A percentile compares a stretch with the other conserved stretches of the same genome.
These are phyloP conservation scores for Ctenosaura bakeri DNA, from an alignment of 2,797 vertebrate genomes.

Conservation along the genomic window DNA sequence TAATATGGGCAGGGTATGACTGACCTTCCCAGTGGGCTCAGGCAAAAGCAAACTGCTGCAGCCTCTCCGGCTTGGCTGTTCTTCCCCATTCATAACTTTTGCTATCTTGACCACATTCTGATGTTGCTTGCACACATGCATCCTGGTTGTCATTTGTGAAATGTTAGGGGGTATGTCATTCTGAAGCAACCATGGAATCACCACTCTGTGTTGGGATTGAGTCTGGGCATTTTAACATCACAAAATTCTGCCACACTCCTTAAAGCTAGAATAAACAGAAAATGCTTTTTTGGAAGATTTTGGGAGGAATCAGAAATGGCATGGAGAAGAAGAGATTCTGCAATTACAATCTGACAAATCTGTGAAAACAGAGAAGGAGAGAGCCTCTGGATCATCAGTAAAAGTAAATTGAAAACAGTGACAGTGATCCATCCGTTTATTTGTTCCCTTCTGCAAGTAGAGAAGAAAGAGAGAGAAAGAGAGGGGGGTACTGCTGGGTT, in stretches of 20 bases:
- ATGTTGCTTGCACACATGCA: too few species aligned
- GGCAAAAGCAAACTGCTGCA: too few species aligned
- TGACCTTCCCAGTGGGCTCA: too few species aligned
- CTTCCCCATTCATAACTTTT: too few species aligned
- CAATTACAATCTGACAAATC: neutral
- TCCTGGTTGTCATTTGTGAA: too few species aligned
- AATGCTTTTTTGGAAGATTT: neutral
- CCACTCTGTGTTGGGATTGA: neutral
- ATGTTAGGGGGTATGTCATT: too few species aligned
- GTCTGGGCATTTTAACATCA: neutral
- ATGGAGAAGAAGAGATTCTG: neutral
- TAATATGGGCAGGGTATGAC: too few species aligned
- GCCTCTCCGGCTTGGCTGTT: too few species aligned
- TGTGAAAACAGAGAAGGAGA: neutral
- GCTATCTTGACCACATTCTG: too few species aligned
- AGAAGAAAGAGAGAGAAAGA: too few species aligned
- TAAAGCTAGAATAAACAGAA: neutral
- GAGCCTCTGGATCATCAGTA: neutral
- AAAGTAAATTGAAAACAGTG: slow-evolving; percentile 26
- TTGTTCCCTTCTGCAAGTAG: slow-evolving; percentile 12
- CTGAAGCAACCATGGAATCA: neutral
- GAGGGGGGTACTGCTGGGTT: neutral
- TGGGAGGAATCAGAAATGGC: neutral
- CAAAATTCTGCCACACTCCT: neutral
- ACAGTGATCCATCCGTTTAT: neutral